Conservation (phyloP, 2,113 vertebrate genomes). For the Turdus rufiventris region DNA sequence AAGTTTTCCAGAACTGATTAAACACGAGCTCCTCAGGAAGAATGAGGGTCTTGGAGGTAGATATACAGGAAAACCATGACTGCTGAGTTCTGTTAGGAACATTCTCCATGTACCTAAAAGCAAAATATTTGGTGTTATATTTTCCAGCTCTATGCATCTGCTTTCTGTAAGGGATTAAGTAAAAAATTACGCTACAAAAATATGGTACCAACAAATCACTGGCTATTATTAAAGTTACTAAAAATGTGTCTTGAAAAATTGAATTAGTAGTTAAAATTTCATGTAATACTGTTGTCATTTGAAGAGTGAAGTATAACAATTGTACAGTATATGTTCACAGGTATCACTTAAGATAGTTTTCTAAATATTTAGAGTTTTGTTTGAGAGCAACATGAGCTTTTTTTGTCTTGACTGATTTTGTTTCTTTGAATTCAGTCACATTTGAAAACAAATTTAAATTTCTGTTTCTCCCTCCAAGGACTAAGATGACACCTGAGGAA, state of each 20-base stretch:
- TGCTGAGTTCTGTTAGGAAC: background rate
- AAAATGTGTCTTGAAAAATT: background rate
- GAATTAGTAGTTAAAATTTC: background rate
- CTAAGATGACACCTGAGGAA: background rate
- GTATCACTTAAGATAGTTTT: background rate
- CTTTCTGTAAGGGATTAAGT: background rate
- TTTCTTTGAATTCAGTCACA: background rate
- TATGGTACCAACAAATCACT: background rate
- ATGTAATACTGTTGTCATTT: background rate
- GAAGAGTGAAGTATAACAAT: background rate
- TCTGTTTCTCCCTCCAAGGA: background rate
- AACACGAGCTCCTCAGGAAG: background rate
- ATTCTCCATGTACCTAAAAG: background rate
- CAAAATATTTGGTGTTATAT: background rate
- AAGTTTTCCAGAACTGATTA: background rate
- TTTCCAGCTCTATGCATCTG: background rate
- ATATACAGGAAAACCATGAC: background rate
- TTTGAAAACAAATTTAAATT: background rate
- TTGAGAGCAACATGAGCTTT: background rate
- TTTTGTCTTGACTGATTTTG: background rate
- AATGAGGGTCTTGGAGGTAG: background rate
- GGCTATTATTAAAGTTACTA: background rate
- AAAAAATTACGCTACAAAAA: background rate
- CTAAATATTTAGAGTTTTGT: background rate
- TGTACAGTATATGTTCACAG: background rate